Conservation (phyloP, 1,140 invertebrate species). For the Branchinecta lindahli region DNA sequence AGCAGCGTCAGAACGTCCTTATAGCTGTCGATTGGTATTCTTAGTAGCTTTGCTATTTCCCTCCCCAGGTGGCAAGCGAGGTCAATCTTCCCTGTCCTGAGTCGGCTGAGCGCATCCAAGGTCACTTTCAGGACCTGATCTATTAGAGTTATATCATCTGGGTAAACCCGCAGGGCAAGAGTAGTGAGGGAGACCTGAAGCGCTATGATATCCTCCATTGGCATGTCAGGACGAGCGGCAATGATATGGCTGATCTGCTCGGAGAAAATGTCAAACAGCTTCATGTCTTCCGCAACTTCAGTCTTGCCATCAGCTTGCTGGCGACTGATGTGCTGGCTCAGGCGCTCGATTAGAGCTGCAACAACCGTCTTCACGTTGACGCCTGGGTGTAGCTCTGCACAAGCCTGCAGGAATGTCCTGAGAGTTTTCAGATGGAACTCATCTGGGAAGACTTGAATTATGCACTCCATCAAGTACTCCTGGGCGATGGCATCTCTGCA, state of each 20-base stretch:
- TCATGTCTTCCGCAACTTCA: constrained; percentile 69
- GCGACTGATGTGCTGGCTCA: constrained; percentile 63
- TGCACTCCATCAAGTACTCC: constrained; percentile 99
- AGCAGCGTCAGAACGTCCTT: constrained; percentile 73
- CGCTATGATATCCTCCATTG: constrained; percentile 86
- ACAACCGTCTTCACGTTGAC: constrained; percentile 99
- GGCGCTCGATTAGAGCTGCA: constrained; percentile 85
- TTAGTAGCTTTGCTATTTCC: constrained; percentile 79
- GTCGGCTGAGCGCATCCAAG: constrained; percentile 60
- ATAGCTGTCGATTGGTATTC: constrained; percentile 87
- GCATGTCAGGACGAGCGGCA: constrained; percentile 73
- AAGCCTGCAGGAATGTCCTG: constrained; percentile 87
- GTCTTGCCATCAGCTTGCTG: constrained; percentile 43
- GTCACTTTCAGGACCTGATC: constrained; percentile 89
- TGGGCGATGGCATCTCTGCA: constrained; percentile 97
- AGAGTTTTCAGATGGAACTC: constrained; percentile 95
- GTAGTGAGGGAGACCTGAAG: constrained; percentile 89
- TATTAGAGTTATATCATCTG: constrained; percentile 82
- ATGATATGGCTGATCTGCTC: constrained; percentile 80
- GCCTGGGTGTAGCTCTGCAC: constrained; percentile 81
- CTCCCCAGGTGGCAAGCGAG: constrained; percentile 68
- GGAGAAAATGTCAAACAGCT: constrained; percentile 97
- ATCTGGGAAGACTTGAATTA: constrained; percentile 98
- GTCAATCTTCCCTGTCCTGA: constrained; percentile 57
- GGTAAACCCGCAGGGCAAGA: constrained; percentile 89